phyloP scores from a whole-genome alignment of 1,140 invertebrate species.

The Pseudobourletiella spinata region DNA sequence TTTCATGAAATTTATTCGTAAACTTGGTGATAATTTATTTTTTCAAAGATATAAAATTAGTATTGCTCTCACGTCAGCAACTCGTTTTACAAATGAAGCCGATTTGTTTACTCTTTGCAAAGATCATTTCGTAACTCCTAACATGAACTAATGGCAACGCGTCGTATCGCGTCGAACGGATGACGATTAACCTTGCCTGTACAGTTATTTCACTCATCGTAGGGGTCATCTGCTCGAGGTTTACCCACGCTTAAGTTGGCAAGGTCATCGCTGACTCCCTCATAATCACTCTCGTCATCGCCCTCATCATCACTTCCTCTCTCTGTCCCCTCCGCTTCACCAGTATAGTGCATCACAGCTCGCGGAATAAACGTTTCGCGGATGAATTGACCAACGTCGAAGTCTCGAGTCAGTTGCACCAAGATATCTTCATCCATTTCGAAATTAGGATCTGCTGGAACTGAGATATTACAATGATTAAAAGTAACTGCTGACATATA shows the following conservation, averaged over 20 bases:
- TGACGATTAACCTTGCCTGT: too few species aligned
- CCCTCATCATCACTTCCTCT: conserved; percentile 7
- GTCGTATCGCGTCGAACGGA: too few species aligned
- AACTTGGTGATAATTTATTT: too few species aligned
- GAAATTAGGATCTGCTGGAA: not conserved
- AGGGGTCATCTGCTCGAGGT: not conserved
- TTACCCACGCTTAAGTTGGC: not conserved
- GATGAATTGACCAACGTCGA: conserved; percentile 6
- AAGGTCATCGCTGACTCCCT: not conserved
- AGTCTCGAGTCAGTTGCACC: conserved; percentile 1
- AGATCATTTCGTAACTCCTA: too few species aligned
- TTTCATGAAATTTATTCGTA: too few species aligned
- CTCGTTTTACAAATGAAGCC: too few species aligned
- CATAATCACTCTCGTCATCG: not conserved
- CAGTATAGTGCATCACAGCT: conserved; percentile 9
- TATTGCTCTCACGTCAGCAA: too few species aligned
- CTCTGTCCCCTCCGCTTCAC: conserved; percentile 1
- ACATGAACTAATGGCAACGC: too few species aligned
- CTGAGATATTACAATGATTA: not conserved
- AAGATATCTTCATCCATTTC: conserved; percentile 8
- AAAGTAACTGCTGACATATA: not conserved
- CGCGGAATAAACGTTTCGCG: conserved; percentile 4
- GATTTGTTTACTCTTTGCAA: too few species aligned
- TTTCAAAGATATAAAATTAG: too few species aligned
- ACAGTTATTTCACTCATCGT: conserved; percentile 1